phyloP scores from a whole-genome alignment of 2,113 vertebrate genomes.

The Phrynocephalus versicolor region DNA sequence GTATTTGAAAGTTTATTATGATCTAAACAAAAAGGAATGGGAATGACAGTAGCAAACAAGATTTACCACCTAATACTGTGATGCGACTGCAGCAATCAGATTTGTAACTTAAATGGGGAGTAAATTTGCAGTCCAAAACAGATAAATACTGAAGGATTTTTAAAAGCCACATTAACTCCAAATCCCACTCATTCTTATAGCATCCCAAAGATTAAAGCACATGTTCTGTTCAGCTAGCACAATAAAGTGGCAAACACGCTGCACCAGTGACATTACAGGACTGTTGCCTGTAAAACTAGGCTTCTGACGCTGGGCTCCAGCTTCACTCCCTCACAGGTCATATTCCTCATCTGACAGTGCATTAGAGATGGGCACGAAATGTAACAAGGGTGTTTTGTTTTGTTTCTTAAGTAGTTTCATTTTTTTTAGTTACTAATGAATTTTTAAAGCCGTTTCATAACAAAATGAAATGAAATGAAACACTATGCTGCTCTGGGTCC shows the following conservation, averaged over 20 bases:
- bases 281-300: conserved; percentile 92
- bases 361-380: too few relatives aligned
- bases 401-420: too few relatives aligned
- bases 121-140: conserved; percentile 80
- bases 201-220: conserved; percentile 82
- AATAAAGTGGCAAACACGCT: conserved; percentile 85
- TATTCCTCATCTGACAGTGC: conserved; percentile 98
- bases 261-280: conserved; percentile 86
- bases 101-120: conserved; percentile 77
- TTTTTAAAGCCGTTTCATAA: too few relatives aligned
- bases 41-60: conserved; percentile 84
- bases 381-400: too few relatives aligned
- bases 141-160: conserved; percentile 78
- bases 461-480: too few relatives aligned
- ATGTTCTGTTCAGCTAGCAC: conserved; percentile 82
- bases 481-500: too few relatives aligned
- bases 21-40: conserved; percentile 83
- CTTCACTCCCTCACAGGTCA: conserved; percentile 87
- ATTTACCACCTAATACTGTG: conserved; percentile 78
- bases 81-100: conserved; percentile 80
- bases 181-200: conserved; percentile 85
- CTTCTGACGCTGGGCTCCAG: conserved; percentile 85
- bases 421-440: too few relatives aligned
- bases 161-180: conserved; percentile 83
- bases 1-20: conserved; percentile 89